A percentile compares a stretch with the other conserved stretches of the same genome.
Conservation (phyloP, 64 coral and sea anemone species). For the Dendronephthya gigantea region DNA sequence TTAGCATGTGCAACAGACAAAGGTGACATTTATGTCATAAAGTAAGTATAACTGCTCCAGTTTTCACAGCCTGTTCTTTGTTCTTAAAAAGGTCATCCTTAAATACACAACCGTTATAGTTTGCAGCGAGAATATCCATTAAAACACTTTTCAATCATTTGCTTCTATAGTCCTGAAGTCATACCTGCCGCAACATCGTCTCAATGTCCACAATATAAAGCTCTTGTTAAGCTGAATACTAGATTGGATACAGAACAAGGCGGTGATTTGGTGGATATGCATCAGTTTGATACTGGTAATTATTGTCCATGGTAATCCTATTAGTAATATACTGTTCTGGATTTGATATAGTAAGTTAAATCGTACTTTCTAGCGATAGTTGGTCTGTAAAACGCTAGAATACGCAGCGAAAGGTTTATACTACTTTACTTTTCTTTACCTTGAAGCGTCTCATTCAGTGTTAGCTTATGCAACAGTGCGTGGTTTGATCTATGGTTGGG, state of each 20-base stretch:
- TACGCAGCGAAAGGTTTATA: too few relatives aligned
- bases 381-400: too few relatives aligned
- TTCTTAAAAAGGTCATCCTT: too few relatives aligned
- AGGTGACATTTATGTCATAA: conserved; percentile 68
- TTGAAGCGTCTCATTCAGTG: conserved; percentile 68
- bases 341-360: too few relatives aligned
- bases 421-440: too few relatives aligned
- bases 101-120: background rate
- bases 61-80: background rate
- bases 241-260: conserved; percentile 65
- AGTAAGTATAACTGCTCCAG: conserved; percentile 9
- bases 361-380: too few relatives aligned
- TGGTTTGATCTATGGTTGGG: conserved; percentile 81
- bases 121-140: background rate
- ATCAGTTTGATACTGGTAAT: conserved; percentile 85
- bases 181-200: background rate
- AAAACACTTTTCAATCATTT: background rate
- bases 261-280: conserved; percentile 70
- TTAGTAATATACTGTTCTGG: too few relatives aligned
- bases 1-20: conserved; percentile 84
- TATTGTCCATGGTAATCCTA: background rate
- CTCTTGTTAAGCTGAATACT: conserved; percentile 27
- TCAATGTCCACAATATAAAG: conserved; percentile 18
- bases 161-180: background rate
- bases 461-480: conserved; percentile 85